Base-by-base conservation (phyloP, 1,140 invertebrate genomes). In the Hyposmocoma kahamanoa region DNA sequence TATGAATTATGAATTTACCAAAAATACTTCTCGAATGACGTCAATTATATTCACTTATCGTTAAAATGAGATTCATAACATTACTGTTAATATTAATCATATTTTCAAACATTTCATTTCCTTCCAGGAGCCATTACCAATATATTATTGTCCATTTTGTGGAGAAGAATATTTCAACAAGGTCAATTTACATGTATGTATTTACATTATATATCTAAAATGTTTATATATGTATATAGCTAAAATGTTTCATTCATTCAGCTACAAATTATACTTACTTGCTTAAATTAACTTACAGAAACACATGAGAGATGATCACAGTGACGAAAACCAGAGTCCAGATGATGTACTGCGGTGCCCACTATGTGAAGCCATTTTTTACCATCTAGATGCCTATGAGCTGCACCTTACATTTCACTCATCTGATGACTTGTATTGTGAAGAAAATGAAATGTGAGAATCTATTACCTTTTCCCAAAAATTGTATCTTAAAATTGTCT, bases 131-230 rank as follows among this genome's bases (percentile, higher is more conserved):
- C 78, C 89, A 6, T 61, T 91, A 32, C 88, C 87, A 49, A 87
- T 91, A 17, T 91, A 90, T 52, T 92, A 91, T 69, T 92, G 91
- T 59, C 88, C 91, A 57, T 86, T 92, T 28, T 92, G 91, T 75
- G 91, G 91, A 4, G 88, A 88, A 42, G 90, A 92, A 62, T 92
- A 91, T 65, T 87, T 91, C 22, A 86, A 91, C 30, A 92, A 92
- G 73, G 91, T 91, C 46, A 92, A 92, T 75, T 78, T 92, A 51
- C 88, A 90, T 69, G 86, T 87, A 76, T 83, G 74, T 78, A 67
- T 19, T 24, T 32, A 22, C 5, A 26, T 11, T 11, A 44, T 3
- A 2, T 41, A 20, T 22, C 10, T 43, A 13, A 22, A n/a, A 43
- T 46, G 15, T 34, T 46, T 8, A 36, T 21, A 13, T 46, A 44